phyloP scores from a whole-genome alignment of 2,888 invertebrate species.

The Drosophila eohydei region DNA sequence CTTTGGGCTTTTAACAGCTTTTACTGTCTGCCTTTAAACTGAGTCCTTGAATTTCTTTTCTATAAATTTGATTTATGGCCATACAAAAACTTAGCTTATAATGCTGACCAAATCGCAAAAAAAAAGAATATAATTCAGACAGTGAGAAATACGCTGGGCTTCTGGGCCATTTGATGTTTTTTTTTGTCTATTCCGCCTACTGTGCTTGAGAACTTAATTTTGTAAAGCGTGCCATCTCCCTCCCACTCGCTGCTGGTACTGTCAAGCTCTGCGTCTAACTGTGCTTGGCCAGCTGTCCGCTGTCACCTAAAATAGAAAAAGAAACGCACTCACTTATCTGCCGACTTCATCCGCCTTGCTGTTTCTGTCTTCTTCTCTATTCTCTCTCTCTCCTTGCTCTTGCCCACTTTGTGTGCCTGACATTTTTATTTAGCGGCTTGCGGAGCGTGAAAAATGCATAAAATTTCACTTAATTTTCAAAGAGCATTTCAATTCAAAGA shows the following conservation, averaged over 20 bases:
- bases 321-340: constrained; percentile 76
- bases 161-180: constrained; percentile 18
- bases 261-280: constrained; percentile 17
- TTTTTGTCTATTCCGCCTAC: constrained; percentile 18
- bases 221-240: constrained; percentile 38
- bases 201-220: constrained; percentile 69
- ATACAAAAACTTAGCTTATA: constrained; percentile 24
- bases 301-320: constrained; percentile 54
- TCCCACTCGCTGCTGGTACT: constrained; percentile 8
- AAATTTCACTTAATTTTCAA: constrained; percentile 81
- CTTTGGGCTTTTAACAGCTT: constrained; percentile 23
- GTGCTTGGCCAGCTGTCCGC: constrained; percentile 66
- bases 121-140: constrained; percentile 61
- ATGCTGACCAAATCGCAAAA: constrained; percentile 48
- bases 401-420: constrained; percentile 65
- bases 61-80: constrained; percentile 67
- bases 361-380: background rate
- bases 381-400: background rate
- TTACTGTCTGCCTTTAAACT: constrained; percentile 10
- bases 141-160: constrained; percentile 22
- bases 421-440: constrained; percentile 80
- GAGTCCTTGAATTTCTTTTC: constrained; percentile 20
- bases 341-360: constrained; percentile 47
- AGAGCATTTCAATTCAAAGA: constrained; percentile 68
- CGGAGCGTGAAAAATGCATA: constrained; percentile 80